A percentile compares a stretch with the other conserved stretches of the same genome.
Evolutionary conservation across 2,888 invertebrate species (phyloP).

Genomic region (Cataglyphis rosenhaueri): DNA sequence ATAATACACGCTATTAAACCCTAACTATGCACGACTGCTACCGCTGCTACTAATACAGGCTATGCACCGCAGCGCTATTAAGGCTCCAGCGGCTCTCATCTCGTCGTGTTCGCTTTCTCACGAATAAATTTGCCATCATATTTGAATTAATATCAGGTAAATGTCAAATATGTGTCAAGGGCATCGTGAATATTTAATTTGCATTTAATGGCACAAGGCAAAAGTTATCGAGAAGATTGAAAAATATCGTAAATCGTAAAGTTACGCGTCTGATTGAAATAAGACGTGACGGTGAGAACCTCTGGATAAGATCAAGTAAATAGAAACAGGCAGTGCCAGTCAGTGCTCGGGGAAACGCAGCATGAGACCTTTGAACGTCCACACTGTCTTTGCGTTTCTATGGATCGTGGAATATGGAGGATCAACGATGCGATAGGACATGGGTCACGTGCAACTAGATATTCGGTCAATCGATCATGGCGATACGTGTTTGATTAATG

Average conservation of each 20-base stretch:
- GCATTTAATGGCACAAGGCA: neutral
- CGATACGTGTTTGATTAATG: constrained; percentile 23
- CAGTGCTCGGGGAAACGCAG: constrained; percentile 70
- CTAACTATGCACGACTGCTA: constrained; percentile 73
- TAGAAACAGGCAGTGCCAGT: constrained; percentile 74
- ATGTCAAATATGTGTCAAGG: neutral
- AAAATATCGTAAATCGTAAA: neutral
- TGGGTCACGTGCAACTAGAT: constrained; percentile 45
- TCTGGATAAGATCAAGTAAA: constrained; percentile 73
- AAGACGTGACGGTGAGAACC: constrained; percentile 62
- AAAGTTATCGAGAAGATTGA: neutral
- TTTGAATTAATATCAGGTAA: neutral
- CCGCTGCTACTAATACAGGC: constrained; percentile 66
- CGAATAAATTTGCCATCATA: neutral
- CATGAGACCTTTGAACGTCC: constrained; percentile 71
- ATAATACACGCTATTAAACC: constrained; percentile 80
- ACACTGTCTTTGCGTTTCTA: constrained; percentile 69
- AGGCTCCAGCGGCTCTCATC: constrained; percentile 65
- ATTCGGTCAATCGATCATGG: constrained; percentile 39
- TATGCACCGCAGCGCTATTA: constrained; percentile 70
- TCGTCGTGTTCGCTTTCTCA: constrained; percentile 1
- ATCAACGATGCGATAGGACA: constrained; percentile 47
- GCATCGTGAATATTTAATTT: neutral
- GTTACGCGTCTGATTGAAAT: neutral
- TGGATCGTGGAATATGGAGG: constrained; percentile 53